Conservation (phyloP, 1,140 invertebrate species). For the Limonius californicus region DNA sequence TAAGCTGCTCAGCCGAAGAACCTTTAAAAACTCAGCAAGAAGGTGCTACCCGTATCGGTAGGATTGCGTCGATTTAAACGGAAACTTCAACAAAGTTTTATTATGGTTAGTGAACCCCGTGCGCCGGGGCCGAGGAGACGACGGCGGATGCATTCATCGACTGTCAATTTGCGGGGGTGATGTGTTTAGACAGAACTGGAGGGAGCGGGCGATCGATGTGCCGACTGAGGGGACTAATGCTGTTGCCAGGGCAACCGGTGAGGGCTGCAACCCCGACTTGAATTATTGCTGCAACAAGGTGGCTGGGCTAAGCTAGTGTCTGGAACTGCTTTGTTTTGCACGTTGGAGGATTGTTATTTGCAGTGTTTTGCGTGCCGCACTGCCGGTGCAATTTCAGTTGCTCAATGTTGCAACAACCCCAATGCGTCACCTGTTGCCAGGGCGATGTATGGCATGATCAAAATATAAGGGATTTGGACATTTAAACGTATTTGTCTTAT, state of each 20-base stretch:
- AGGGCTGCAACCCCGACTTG: constrained; percentile 43
- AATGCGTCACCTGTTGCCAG: constrained; percentile 6
- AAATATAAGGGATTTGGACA: too few relatives aligned
- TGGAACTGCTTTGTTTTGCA: constrained; percentile 12
- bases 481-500: too few relatives aligned
- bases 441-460: too few relatives aligned
- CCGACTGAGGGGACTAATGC: constrained; percentile 41
- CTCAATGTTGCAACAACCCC: background rate
- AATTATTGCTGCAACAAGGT: constrained; percentile 46
- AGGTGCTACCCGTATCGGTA: too few relatives aligned
- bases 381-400: background rate
- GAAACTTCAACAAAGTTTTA: too few relatives aligned
- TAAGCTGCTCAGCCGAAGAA: too few relatives aligned
- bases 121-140: background rate
- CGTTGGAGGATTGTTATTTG: background rate
- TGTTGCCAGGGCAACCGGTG: constrained; percentile 40
- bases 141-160: constrained; percentile 23
- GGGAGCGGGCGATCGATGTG: constrained; percentile 42
- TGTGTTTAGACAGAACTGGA: constrained; percentile 35
- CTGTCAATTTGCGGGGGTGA: constrained; percentile 37
- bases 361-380: background rate
- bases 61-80: too few relatives aligned
- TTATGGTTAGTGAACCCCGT: too few relatives aligned
- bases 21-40: too few relatives aligned
- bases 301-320: constrained; percentile 25